Base-by-base conservation (phyloP, 2,797 vertebrate species). In the Xiphophorus birchmanni region DNA sequence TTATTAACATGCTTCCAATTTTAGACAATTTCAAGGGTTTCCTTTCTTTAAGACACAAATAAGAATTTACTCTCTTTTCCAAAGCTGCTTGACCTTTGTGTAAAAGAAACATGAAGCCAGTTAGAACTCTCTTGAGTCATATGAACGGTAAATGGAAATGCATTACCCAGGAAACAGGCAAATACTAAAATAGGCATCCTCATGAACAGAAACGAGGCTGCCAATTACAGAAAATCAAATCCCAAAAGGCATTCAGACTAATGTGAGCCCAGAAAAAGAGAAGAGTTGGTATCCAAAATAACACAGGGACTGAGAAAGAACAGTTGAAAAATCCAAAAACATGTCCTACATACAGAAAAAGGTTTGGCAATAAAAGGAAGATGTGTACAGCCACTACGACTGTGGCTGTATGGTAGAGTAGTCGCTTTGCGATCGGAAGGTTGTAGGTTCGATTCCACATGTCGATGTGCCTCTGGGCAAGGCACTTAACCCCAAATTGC, bases 81-180 rank as follows among this genome's bases (percentile, higher is more conserved):
- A 56, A 76, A 74, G 45, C 40, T 67, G 69, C 54, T 50, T 90
- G 85, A 87, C 79, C 80, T 89, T 86, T 86, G 42, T 58, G 52
- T 2, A 6, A 79, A 89, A 82, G 58, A 74, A 76, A 73, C 65
- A 79, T 60, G n/a, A 63, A 83, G 58, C 35, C 35, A 79, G 77
- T 74, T 35, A 44, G 84, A 65, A 18, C 67, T 80, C 85, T 76
- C 80, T 63, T 52, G 78, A 54, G 77, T 56, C 67, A 13, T 45
- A 44, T 75, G 52, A 58, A 60, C 32, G 13, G 40, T 18, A 18
- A 44, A 45, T 75, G 32, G 6, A 15, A 60, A 44, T 60, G 40
- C 42, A 60, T 60, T 21, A 75, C 54, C 56, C 74, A 58, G 37
- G 13, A 75, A 17, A n/a, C 13, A 10, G 6, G 13, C 23, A 18